A percentile compares a stretch with the other conserved stretches of the same genome.
These are phyloP conservation scores for Drosophila mauritiana DNA, from an alignment of 1,140 invertebrate genomes.

Conservation along the genomic window DNA sequence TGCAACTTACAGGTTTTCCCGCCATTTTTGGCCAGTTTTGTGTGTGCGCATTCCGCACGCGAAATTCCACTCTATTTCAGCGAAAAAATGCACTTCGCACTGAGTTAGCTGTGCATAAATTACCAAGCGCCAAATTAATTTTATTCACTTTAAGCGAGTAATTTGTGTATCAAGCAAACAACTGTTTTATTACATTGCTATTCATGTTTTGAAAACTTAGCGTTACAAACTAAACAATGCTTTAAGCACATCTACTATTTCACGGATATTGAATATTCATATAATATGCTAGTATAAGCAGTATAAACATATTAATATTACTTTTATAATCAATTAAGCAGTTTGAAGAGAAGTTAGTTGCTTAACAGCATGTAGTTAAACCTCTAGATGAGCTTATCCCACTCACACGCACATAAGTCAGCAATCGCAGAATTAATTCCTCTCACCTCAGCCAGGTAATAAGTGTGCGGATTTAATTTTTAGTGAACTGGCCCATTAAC, in stretches of 20 bases:
- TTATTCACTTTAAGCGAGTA: conserved; percentile 4
- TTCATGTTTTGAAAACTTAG: background rate
- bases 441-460: conserved; percentile 13
- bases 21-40: conserved; percentile 23
- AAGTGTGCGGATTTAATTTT: conserved; percentile 33
- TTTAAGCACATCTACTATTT: no score
- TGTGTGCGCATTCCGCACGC: conserved; percentile 21
- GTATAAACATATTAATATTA: no score
- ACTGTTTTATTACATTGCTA: background rate
- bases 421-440: conserved; percentile 12
- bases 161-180: conserved; percentile 9
- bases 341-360: fast-evolving
- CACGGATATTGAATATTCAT: no score
- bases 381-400: background rate
- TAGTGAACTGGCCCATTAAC: conserved; percentile 28
- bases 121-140: conserved; percentile 26
- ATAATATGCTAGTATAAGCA: no score
- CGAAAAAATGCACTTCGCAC: conserved; percentile 13
- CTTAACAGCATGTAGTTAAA: background rate
- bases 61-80: conserved; percentile 22
- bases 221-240: no score
- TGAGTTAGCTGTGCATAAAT: conserved; percentile 30
- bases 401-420: conserved; percentile 15
- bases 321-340: no score
- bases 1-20: conserved; percentile 34